Conservation (phyloP, 1,140 invertebrate species). For the Tyrophagus putrescentiae region DNA sequence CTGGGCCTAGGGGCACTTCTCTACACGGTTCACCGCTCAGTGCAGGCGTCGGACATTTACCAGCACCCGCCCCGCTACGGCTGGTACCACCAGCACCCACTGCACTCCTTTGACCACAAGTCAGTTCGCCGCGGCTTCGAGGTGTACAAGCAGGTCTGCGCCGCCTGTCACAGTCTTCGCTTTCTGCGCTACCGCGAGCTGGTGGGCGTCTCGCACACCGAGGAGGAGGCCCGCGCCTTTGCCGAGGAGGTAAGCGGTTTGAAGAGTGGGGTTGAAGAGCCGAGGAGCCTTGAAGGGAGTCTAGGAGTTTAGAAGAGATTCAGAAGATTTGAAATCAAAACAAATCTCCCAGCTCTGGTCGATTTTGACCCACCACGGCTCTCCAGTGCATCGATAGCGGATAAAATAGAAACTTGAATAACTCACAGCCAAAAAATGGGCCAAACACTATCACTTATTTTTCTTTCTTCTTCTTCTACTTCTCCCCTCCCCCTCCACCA, state of each 20-base stretch:
- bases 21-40: conserved; percentile 64
- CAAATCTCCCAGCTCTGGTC: too few species aligned
- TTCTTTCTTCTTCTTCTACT: neutral
- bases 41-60: conserved; percentile 53
- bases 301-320: too few species aligned
- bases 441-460: neutral
- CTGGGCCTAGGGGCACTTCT: conserved; percentile 25
- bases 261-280: conserved; percentile 7
- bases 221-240: conserved; percentile 29
- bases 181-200: conserved; percentile 76
- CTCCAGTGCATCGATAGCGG: too few species aligned
- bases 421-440: too few species aligned
- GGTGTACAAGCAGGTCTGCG: conserved; percentile 98
- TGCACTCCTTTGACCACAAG: conserved; percentile 61
- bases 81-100: conserved; percentile 61
- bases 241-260: conserved; percentile 26
- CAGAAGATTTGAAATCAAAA: too few species aligned
- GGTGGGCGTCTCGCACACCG: conserved; percentile 63
- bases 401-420: too few species aligned
- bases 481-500: conserved; percentile 26
- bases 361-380: too few species aligned
- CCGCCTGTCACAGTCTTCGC: conserved; percentile 90
- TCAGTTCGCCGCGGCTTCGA: conserved; percentile 88
- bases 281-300: too few species aligned
- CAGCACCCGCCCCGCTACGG: conserved; percentile 63